Conservation (phyloP, 2,797 vertebrate genomes). For the Rhabdomys pumilio region DNA sequence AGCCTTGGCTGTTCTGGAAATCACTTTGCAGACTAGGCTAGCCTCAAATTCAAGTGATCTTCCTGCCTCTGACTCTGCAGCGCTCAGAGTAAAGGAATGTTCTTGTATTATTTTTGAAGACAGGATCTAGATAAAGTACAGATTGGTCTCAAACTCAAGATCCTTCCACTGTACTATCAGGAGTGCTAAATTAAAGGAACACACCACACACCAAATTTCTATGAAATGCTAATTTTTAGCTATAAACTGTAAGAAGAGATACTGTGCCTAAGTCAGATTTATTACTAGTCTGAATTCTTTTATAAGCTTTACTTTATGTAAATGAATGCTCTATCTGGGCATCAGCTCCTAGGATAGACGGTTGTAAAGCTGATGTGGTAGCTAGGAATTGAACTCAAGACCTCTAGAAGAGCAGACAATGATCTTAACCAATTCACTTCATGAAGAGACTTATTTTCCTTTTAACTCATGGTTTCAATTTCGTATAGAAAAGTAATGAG, state of each 20-base stretch:
- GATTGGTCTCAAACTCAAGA: not conserved
- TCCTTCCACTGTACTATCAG: not conserved
- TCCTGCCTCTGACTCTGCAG: not conserved
- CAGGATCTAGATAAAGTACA: not conserved
- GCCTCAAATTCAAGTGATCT: not conserved
- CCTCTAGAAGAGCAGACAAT: not conserved
- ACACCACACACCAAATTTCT: not conserved
- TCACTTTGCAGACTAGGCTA: not conserved
- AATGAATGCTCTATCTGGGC: not conserved
- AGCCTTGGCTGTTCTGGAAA: not conserved
- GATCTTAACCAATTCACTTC: not conserved
- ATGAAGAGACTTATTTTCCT: not conserved
- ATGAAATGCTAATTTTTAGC: not conserved
- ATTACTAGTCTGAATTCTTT: slow-evolving; percentile 15
- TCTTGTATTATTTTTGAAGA: not conserved
- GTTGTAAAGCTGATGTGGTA: accelerated
- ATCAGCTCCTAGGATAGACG: not conserved
- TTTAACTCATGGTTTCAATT: not conserved
- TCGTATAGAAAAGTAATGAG: not conserved
- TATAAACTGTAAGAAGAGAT: not conserved
- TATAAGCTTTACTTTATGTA: not conserved
- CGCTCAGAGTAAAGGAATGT: not conserved
- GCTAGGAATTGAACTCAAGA: not conserved
- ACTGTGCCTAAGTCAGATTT: not conserved
- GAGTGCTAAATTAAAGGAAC: not conserved